Evolutionary conservation across 2,797 vertebrate genomes (phyloP).

Genomic region (Strix occidentalis): DNA sequence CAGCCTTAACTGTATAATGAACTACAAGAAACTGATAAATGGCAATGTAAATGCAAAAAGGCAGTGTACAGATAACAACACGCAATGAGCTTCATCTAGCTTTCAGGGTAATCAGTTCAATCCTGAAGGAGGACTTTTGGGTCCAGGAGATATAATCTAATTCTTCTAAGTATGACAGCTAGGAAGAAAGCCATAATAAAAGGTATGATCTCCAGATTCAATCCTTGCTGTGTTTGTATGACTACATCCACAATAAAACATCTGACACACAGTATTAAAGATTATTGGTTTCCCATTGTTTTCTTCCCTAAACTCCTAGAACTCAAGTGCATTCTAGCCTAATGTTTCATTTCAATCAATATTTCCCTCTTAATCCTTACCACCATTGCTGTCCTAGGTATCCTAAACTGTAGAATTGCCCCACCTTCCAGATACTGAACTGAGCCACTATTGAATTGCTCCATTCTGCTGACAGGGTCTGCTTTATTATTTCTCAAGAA

Average conservation of each 20-base stretch:
- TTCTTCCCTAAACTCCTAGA: background rate
- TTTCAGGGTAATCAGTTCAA: background rate
- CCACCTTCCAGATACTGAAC: background rate
- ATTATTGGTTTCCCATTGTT: background rate
- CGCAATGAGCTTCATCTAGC: background rate
- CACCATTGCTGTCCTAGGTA: background rate
- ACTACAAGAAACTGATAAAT: background rate
- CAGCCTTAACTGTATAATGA: background rate
- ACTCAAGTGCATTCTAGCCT: background rate
- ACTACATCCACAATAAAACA: background rate
- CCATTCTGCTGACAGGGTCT: background rate
- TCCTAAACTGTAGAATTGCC: background rate
- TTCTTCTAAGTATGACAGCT: background rate
- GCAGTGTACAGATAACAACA: background rate
- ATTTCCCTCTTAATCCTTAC: background rate
- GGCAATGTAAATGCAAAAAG: background rate
- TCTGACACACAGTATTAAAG: background rate
- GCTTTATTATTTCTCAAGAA: background rate
- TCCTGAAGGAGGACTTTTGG: background rate
- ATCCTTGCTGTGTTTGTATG: background rate
- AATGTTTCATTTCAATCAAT: background rate
- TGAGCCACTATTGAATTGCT: background rate
- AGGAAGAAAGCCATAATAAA: background rate
- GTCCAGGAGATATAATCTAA: background rate
- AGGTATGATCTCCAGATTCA: background rate